phyloP scores from a whole-genome alignment of 1,140 invertebrate genomes.

The Drosophila prosaltans region DNA sequence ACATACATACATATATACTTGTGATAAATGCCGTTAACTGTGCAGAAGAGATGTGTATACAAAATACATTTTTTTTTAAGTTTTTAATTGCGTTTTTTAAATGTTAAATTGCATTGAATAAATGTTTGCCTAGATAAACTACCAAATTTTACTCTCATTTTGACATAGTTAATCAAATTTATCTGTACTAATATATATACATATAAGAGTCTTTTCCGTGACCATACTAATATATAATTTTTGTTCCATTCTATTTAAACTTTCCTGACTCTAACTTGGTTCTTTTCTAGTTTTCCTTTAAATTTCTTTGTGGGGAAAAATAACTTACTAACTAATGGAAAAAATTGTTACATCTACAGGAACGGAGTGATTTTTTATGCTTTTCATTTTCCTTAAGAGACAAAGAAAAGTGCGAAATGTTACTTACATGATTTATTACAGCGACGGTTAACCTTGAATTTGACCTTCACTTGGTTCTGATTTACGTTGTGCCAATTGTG shows the following conservation, averaged over 20 bases:
- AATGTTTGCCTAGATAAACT: constrained; percentile 65
- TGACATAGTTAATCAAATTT: too few species aligned
- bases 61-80: constrained; percentile 53
- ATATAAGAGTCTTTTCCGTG: too few species aligned
- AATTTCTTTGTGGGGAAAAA: too few species aligned
- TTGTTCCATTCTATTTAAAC: too few species aligned
- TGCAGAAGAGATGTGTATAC: constrained; percentile 57
- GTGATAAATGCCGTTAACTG: constrained; percentile 75
- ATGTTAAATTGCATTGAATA: constrained; percentile 77
- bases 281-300: too few species aligned
- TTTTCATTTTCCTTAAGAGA: too few species aligned
- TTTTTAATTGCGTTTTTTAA: constrained; percentile 64
- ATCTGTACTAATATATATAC: too few species aligned
- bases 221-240: too few species aligned
- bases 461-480: constrained; percentile 39
- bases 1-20: constrained; percentile 65
- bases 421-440: neutral
- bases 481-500: constrained; percentile 1
- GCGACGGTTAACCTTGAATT: constrained; percentile 25
- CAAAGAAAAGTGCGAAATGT: constrained; percentile 16
- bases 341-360: too few species aligned
- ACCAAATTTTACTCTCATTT: neutral
- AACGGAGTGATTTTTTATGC: too few species aligned
- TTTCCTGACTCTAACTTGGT: too few species aligned
- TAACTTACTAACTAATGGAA: too few species aligned